A percentile compares a stretch with the other conserved stretches of the same genome.
phyloP scores from a whole-genome alignment of 2,888 invertebrate species.

The Nesidiocoris tenuis region DNA sequence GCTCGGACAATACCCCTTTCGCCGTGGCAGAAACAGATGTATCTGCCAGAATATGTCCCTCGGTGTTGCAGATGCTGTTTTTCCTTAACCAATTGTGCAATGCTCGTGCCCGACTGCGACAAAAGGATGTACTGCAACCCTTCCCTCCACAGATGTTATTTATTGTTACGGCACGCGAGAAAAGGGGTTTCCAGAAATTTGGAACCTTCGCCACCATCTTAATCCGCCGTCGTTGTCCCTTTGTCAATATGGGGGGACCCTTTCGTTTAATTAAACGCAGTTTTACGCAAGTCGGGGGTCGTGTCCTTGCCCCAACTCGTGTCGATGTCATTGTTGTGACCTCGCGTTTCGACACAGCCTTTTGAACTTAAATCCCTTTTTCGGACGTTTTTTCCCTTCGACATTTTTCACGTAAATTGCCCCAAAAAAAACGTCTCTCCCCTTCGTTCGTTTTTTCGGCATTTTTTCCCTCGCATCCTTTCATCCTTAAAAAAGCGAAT shows the following conservation, averaged over 20 bases:
- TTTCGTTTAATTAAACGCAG: constrained; percentile 5
- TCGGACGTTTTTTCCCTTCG: constrained; percentile 13
- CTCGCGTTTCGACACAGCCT: constrained; percentile 43
- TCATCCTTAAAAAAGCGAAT: not conserved
- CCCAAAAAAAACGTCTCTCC: constrained; percentile 2
- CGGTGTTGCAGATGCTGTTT: not conserved
- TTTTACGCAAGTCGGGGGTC: not conserved
- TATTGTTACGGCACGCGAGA: not conserved
- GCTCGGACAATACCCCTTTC: not conserved
- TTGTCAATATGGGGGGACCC: not conserved
- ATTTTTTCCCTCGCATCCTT: not conserved
- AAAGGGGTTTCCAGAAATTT: constrained; percentile 16
- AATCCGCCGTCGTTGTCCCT: constrained; percentile 5
- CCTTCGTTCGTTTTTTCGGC: not conserved
- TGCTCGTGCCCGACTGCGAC: not conserved
- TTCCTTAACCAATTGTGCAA: not conserved
- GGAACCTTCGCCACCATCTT: not conserved
- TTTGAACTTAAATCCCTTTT: constrained; percentile 35
- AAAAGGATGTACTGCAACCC: not conserved
- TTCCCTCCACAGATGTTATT: not conserved
- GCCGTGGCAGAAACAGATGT: not conserved
- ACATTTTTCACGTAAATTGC: constrained; percentile 27
- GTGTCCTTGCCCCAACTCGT: constrained; percentile 38
- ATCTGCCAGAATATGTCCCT: not conserved
- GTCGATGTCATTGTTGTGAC: constrained; percentile 47